These are phyloP conservation scores for Takifugu rubripes DNA, from an alignment of 2,797 vertebrate genomes.

Conservation along the genomic window DNA sequence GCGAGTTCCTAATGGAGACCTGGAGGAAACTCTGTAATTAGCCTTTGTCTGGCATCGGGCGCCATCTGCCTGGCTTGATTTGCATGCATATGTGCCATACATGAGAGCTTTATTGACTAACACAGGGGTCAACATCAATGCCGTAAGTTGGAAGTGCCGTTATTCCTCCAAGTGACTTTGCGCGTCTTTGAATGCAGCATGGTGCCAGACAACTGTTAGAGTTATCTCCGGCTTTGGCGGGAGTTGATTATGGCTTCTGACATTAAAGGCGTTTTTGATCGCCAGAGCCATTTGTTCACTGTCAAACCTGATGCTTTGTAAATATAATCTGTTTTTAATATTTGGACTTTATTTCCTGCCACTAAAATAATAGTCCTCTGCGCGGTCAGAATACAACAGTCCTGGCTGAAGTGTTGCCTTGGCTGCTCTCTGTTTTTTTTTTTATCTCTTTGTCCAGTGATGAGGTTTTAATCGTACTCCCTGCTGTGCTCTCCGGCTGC, in stretches of 20 bases:
- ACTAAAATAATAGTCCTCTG: constrained; percentile 38
- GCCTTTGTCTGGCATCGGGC: no score
- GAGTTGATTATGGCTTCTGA: constrained; percentile 39
- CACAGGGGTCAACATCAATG: constrained; percentile 37
- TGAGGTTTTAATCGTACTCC: constrained; percentile 48
- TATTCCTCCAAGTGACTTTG: constrained; percentile 26
- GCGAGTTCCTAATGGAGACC: no score
- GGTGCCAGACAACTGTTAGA: constrained; percentile 26
- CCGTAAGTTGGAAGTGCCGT: background rate
- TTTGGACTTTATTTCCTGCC: constrained; percentile 40
- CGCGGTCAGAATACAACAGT: constrained; percentile 25
- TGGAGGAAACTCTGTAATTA: no score
- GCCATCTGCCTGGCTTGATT: background rate
- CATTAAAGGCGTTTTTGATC: constrained; percentile 45
- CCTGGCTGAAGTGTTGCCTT: constrained; percentile 42
- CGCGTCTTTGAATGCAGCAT: constrained; percentile 40
- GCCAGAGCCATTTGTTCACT: constrained; percentile 31
- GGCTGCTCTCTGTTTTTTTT: constrained; percentile 3
- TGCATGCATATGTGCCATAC: background rate
- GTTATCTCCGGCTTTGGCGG: constrained; percentile 5
- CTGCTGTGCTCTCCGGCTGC: constrained; percentile 22
- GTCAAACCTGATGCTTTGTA: constrained; percentile 49
- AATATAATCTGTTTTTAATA: constrained; percentile 43
- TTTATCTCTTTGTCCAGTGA: constrained; percentile 32
- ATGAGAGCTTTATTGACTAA: constrained; percentile 1